Base-by-base conservation (phyloP, 2,888 invertebrate species). In the Phanerotoma sp. region DNA sequence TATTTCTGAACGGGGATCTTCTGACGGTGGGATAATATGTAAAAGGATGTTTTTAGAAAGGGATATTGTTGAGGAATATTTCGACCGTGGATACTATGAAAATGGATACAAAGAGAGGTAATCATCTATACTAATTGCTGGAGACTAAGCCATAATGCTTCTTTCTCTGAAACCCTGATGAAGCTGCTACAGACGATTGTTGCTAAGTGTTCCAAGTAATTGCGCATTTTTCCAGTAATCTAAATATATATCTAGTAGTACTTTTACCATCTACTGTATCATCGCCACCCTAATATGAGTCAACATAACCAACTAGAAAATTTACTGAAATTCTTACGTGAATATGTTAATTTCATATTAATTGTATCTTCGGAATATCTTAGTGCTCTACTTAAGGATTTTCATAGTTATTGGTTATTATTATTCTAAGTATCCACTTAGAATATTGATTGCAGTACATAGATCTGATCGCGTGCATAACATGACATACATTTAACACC, bases 401-500 rank as follows among this genome's bases (percentile, higher is more conserved):
- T 10, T 54, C 57, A 54, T 11, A 47, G 42, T 16, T 25, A 6
- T n/a, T 18, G 2, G 10, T 37, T 49, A 15, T 48, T 46, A 3
- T 45, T 51, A n/a, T 52, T 48, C n/a, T 6, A 48, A 4, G 13
- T 37, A 56, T 21, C 33, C 22, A 11, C 44, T 42, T 4, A 48
- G 20, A n/a, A 38, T n/a, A 6, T 42, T 56, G 7, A 53, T 48
- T 11, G 52, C 33, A n/a, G 20, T 37, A 3, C 30, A 21, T 10
- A 56, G 21, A 10, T 56, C 48, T 2, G 56, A 52, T 22, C 60
- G 18, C 2, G 59, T 51, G 16, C 56, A 56, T 7, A 60, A 13
- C 48, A 58, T 56, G 6, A 53, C 20, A 13, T 60, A 64, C 56
- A 64, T 60, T 6, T 61, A 50, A 40, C 61, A 62, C 2, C 58